Conservation (phyloP, 2,888 invertebrate species). For the Agrochola litura region DNA sequence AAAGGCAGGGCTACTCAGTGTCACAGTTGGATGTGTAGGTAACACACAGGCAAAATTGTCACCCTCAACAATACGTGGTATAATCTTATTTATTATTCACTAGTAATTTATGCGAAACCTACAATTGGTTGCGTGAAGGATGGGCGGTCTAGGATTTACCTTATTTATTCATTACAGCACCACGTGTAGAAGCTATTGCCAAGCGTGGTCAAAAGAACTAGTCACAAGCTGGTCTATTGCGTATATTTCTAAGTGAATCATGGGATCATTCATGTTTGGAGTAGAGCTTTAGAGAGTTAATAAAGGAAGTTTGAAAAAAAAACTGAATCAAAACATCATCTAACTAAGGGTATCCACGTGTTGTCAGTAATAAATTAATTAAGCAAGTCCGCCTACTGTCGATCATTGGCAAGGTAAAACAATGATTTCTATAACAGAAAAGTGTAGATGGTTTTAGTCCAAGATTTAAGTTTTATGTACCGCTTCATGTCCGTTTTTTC, state of each 20-base stretch:
- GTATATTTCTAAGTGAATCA: neutral
- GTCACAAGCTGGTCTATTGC: neutral
- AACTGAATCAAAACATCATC: neutral
- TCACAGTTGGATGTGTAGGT: neutral
- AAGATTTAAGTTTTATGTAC: no score
- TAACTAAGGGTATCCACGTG: neutral
- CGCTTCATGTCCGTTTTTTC: neutral
- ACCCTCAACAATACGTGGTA: neutral
- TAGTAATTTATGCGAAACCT: neutral
- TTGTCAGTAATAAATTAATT: neutral
- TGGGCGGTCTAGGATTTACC: constrained; percentile 1
- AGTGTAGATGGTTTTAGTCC: neutral
- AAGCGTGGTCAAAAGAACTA: neutral
- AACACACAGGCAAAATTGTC: neutral
- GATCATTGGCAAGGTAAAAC: neutral
- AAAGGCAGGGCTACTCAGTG: neutral
- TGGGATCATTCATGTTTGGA: neutral
- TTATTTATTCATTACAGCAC: constrained; percentile 20
- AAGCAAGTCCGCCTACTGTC: neutral
- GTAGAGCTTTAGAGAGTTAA: neutral
- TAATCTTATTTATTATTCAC: neutral
- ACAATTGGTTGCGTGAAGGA: neutral
- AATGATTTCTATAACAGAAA: neutral
- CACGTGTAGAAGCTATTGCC: neutral
- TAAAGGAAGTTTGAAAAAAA: neutral